These are phyloP conservation scores for Ichneumoninae sp. DNA, from an alignment of 2,888 invertebrate genomes.

Conservation along the genomic window DNA sequence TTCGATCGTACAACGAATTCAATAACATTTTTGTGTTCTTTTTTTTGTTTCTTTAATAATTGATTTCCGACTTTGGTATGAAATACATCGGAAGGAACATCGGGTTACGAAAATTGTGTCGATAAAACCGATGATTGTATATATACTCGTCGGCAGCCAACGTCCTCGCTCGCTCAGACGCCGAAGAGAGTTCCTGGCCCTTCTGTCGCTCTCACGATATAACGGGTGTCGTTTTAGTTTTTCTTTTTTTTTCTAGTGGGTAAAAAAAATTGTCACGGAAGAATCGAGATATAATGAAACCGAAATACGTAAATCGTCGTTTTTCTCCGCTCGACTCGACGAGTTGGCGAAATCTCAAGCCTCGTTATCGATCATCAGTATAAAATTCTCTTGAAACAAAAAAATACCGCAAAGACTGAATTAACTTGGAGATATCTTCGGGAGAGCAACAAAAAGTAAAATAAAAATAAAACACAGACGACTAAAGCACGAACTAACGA, in stretches of 20 bases:
- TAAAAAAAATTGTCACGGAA: constrained; percentile 23
- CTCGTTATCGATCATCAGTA: constrained; percentile 59
- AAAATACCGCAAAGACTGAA: constrained; percentile 61
- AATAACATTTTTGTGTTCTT: constrained; percentile 23
- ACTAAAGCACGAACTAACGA: constrained; percentile 7
- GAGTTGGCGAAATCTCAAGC: constrained; percentile 34
- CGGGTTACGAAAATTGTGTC: constrained; percentile 29
- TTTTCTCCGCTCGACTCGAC: constrained; percentile 9
- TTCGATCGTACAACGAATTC: constrained; percentile 44
- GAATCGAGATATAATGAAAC: constrained; percentile 26
- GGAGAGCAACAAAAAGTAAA: background rate
- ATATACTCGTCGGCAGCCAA: constrained; percentile 50
- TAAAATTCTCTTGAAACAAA: constrained; percentile 41
- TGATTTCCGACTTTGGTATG: constrained; percentile 41
- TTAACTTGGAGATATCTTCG: constrained; percentile 28
- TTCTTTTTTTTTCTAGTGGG: constrained; percentile 6
- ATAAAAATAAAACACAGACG: constrained; percentile 13
- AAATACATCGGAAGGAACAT: constrained; percentile 34
- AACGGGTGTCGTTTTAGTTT: constrained; percentile 71
- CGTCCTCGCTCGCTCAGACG: constrained; percentile 75
- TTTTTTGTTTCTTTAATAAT: constrained; percentile 19
- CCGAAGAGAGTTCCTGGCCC: constrained; percentile 79
- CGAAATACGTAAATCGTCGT: constrained; percentile 49
- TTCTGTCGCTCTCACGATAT: constrained; percentile 71
- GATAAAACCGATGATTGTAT: constrained; percentile 20